Evolutionary conservation across 2,797 vertebrate genomes (phyloP), one percentile per base, ranked within the genome.

Genomic region (Oophaga sylvatica): DNA sequence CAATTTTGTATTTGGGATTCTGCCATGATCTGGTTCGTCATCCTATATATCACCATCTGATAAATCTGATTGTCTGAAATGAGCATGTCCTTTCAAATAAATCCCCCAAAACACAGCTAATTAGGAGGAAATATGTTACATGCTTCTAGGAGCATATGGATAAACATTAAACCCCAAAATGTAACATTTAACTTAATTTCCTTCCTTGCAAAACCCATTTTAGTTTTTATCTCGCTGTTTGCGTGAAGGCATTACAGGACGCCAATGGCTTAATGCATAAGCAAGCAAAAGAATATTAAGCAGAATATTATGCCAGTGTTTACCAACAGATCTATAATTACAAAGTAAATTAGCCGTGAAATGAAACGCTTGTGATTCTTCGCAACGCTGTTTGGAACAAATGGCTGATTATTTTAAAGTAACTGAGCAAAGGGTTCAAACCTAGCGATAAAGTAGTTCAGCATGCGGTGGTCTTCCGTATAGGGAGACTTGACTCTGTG

Each of bases 261-360:
- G 90, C 89, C 87, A 89, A 92, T 86, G 91, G 88, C 92, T 93
- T 91, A 91, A 90, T 90, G 90, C 91, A 92, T 91, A 92, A 93
- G 90, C 89, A 93, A 90, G 88, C 88, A 92, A 92, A 94, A 93
- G 84, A 83, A 87, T 89, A 89, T 92, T 91, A 90, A 94, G 92
- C 87, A 93, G 91, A 93, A 91, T 92, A 92, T 92, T 91, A 93
- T 90, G 91, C 80, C 87, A 83, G 92, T 94, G 93, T 95, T 95
- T 95, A 95, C 94, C 92, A 94, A 94, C 92, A 94, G 90, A 93
- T 93, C 94, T 92, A 91, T 94, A 95, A 95, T 95, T 95, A 93
- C 92, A 94, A 95, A 95, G 92, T 92, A 95, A 95, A 95, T 95
- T 95, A 94, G 92, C 93, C 93, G 90, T 95, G 95, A 95, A 95